Base-by-base conservation (phyloP, 2,113 vertebrate genomes). In the Progne subis region DNA sequence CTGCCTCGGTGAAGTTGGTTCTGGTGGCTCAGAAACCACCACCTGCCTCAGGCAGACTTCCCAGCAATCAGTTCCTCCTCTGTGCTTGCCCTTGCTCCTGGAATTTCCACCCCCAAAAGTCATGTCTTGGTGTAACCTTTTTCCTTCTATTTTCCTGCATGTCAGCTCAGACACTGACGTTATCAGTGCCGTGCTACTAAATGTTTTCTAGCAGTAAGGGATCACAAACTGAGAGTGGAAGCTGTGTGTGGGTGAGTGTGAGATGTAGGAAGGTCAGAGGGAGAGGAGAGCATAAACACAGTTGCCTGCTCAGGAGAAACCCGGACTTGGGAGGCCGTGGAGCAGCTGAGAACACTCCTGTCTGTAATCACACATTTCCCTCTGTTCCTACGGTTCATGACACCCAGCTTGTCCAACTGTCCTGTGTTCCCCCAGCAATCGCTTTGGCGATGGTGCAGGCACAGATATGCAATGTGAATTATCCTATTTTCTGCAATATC, bases 401-500 rank as follows among this genome's bases (percentile, higher is more conserved):
- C 77, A 60, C 17, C 18, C 20, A 5, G 0, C 59, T 86, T 24
- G 31, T n/a, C 61, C 28, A 56, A 2, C 28, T 14, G 41, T 74
- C 50, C 28, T 1, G 0, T 32, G 25, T 64, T 21, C 10, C 52
- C 65, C 43, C 26, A 47, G 37, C 1, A 0, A 25, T 82, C 32
- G 0, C 57, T 59, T 21, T 10, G 72, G 78, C 5, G 1, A 0
- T 2, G 18, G 18, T 13, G n/a, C 76, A 14, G 49, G 31, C 44
- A 25, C 0, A 2, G 61, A 12, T 3, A 1, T 12, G 23, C 26
- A 4, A 1, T 8, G 15, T 11, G 26, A 63, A 24, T 56, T 23
- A 26, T 0, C 18, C 18, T 20, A 0, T 56, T 56, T 56, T 31
- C 64, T 71, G 44, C 11, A 8, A 1, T 37, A 32, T 1, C 39